A percentile compares a stretch with the other conserved stretches of the same genome.
Conservation (phyloP, 2,113 vertebrate species). For the Menura novaehollandiae region DNA sequence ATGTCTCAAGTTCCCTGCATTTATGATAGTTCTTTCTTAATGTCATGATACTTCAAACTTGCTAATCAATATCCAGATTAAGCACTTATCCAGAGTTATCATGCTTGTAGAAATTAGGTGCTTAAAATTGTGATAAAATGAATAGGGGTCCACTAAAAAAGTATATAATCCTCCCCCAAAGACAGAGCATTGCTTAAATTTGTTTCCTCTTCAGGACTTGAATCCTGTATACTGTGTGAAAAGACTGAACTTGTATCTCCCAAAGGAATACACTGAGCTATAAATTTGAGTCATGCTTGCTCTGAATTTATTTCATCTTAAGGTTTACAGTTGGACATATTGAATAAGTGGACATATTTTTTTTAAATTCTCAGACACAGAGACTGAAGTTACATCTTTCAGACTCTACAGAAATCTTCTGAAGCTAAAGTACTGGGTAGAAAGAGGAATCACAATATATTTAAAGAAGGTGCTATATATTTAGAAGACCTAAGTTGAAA, state of each 20-base stretch:
- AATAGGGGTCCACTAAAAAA: background rate
- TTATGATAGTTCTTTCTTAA: background rate
- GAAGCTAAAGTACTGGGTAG: background rate
- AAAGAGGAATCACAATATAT: background rate
- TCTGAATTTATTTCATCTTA: background rate
- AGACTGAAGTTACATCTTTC: background rate
- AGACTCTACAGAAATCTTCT: background rate
- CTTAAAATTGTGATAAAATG: background rate
- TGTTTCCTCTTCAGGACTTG: background rate
- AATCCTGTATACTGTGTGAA: background rate
- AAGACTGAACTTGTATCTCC: background rate
- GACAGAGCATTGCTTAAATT: background rate
- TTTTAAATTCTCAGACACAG: background rate
- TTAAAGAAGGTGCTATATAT: background rate
- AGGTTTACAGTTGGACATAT: background rate
- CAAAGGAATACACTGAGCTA: background rate
- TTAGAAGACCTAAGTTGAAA: background rate
- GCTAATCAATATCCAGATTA: background rate
- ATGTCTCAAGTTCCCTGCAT: background rate
- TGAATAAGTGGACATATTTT: background rate
- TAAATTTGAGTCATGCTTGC: background rate
- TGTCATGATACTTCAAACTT: background rate
- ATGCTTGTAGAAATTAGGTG: background rate
- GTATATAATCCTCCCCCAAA: background rate
- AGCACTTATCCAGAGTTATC: background rate